Evolutionary conservation across 2,888 invertebrate species (phyloP).

Genomic region (Perdita meconis): DNA sequence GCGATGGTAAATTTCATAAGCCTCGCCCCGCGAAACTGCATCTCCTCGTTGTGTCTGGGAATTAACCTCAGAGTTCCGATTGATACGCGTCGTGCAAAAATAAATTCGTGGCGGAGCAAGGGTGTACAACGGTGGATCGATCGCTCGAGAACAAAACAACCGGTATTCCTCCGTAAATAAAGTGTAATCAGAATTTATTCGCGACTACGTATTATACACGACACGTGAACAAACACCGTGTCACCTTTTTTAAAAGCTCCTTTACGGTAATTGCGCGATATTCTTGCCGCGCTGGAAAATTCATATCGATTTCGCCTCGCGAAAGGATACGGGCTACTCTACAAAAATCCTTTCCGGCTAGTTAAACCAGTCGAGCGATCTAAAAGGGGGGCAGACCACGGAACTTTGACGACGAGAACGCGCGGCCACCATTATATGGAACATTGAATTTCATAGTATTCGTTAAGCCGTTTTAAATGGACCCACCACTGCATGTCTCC

Average conservation of each 20-base stretch:
- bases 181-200: not conserved
- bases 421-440: slow-evolving; percentile 3
- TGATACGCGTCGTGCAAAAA: slow-evolving; percentile 11
- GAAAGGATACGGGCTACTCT: not conserved
- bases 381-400: not conserved
- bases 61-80: slow-evolving; percentile 16
- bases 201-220: not conserved
- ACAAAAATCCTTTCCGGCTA: not conserved
- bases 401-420: slow-evolving; percentile 18
- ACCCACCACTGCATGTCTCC: not conserved
- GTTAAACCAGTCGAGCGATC: not conserved
- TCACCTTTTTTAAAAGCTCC: not conserved
- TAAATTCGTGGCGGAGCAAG: not conserved
- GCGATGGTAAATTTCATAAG: slow-evolving; percentile 18
- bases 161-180: not conserved
- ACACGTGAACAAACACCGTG: slow-evolving; percentile 22
- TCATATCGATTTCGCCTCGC: not conserved
- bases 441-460: slow-evolving; percentile 7
- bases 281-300: slow-evolving; percentile 4
- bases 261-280: slow-evolving; percentile 10
- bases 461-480: slow-evolving; percentile 5
- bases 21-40: slow-evolving; percentile 9
- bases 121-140: not conserved
- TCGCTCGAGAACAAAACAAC: not conserved
- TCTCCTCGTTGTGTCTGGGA: not conserved